Percentiles rank a stretch among this genome's conserved stretches.
phyloP scores from a whole-genome alignment of 2,797 vertebrate species.

The Sibirionetta formosa region DNA sequence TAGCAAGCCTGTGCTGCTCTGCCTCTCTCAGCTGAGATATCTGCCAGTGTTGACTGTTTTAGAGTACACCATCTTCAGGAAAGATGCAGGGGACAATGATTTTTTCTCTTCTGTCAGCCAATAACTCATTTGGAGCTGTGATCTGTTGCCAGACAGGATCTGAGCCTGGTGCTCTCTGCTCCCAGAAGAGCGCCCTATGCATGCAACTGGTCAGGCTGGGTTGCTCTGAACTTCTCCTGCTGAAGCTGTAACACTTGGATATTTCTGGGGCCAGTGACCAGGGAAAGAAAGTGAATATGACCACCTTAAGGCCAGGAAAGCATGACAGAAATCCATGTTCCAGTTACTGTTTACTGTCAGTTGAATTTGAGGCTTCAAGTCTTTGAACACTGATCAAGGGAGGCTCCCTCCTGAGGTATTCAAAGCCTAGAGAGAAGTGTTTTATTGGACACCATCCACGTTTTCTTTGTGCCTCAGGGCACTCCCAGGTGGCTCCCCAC shows the following conservation, averaged over 20 bases:
- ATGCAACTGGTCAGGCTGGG: too few relatives aligned
- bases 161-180: background rate
- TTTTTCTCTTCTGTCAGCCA: background rate
- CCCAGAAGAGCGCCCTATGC: background rate
- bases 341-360: background rate
- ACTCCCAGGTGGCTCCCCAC: background rate
- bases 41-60: background rate
- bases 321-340: background rate
- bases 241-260: background rate
- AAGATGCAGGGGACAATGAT: background rate
- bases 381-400: background rate
- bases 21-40: background rate
- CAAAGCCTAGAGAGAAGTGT: background rate
- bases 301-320: background rate
- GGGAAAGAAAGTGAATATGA: background rate
- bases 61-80: background rate
- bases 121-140: background rate
- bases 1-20: background rate
- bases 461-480: background rate
- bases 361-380: background rate
- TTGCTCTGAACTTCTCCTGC: background rate
- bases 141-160: background rate
- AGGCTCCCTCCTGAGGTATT: background rate
- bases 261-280: background rate
- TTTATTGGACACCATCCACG: background rate